phyloP scores from a whole-genome alignment of 1,140 invertebrate genomes.

The Ceratitis capitata region DNA sequence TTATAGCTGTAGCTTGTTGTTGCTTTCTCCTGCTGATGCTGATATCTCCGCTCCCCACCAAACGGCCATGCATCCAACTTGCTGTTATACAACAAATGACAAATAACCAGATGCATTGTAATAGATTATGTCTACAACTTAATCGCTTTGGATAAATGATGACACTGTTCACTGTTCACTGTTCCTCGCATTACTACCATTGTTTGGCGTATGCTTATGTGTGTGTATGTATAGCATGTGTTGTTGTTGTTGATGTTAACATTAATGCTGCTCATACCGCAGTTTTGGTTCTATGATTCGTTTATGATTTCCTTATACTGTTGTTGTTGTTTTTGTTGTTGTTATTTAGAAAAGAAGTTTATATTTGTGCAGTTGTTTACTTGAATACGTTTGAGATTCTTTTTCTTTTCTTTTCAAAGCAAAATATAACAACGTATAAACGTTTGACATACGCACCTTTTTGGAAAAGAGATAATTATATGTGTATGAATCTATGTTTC shows the following conservation, averaged over 20 bases:
- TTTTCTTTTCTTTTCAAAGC: neutral
- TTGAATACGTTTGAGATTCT: slow-evolving; percentile 40
- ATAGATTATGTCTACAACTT: slow-evolving; percentile 66
- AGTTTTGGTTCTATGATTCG: neutral
- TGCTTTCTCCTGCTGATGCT: neutral
- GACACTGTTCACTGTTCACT: slow-evolving; percentile 55
- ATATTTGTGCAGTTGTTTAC: neutral
- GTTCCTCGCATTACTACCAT: neutral
- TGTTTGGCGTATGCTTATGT: neutral
- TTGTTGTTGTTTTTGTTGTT: neutral
- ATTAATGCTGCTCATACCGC: slow-evolving; percentile 1
- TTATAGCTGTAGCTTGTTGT: neutral
- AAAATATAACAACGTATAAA: neutral
- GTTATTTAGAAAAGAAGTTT: neutral
- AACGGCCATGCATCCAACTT: neutral
- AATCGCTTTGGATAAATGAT: slow-evolving; percentile 66
- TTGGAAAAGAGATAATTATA: slow-evolving; percentile 15
- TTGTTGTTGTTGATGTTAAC: neutral
- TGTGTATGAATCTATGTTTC: neutral
- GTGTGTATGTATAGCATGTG: no score
- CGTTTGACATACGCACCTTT: neutral
- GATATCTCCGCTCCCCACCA: neutral
- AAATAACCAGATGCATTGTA: slow-evolving; percentile 66
- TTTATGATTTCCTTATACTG: neutral
- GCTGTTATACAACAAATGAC: slow-evolving; percentile 49